Evolutionary conservation across 2,797 vertebrate genomes (phyloP), one percentile per base, ranked within the genome.

Genomic region (Molossus molossus): DNA sequence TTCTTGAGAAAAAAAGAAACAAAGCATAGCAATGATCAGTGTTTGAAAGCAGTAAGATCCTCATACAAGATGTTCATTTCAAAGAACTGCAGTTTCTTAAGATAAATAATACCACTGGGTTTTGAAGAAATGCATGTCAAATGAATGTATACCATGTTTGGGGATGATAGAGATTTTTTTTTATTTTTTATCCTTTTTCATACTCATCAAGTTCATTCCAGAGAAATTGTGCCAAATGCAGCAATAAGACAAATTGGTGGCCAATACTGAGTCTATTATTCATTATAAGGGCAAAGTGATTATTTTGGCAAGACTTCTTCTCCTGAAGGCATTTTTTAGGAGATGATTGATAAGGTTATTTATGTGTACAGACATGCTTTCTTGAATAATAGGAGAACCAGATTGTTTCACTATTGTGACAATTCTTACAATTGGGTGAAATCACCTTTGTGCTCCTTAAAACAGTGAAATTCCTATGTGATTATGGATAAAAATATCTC

Each of bases 261-360:
- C 72, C 57, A 73, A 62, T 29, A 82, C 33, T 94, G 92, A 70
- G 50, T 84, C 72, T 94, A 81, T 93, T 79, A 65, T 77, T 92
- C 45, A 37, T 75, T 91, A 25, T 70, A 58, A 85, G 77, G 60
- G 6, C 7, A 15, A 76, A 94, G 25, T 85, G 77, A 82, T 96
- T 94, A 82, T 92, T 91, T 90, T 94, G 85, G 90, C 81, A 81
- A 33, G 69, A 77, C 77, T 70, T 94, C 76, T 70, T 90, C 55
- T 80, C 73, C 53, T 57, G 21, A 17, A 94, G 91, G 57, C 87
- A 81, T 82, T 77, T 95, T 83, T 94, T 67, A 95, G 40, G 37
- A 86, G 21, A 50, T 90, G 58, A 94, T 90, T 94, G 93, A 91
- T 94, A 94, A 69, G 15, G 37, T 93, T 86, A 86, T 91, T 93